Conservation (phyloP, 1,140 invertebrate genomes). For the Steinernema khuongi region DNA sequence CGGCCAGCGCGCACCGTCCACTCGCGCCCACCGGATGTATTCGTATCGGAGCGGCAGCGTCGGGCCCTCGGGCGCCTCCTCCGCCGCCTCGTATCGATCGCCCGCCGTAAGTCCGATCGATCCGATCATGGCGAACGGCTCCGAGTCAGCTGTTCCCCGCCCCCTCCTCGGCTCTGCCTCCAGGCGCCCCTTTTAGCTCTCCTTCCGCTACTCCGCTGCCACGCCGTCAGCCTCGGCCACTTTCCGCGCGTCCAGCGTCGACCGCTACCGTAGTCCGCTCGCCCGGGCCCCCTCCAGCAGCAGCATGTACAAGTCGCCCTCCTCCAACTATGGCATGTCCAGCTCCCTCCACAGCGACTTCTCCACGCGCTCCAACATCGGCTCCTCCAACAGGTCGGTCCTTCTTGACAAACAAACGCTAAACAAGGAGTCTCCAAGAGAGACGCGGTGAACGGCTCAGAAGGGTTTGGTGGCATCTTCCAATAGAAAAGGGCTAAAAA, state of each 20-base stretch:
- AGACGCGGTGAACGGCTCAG: slow-evolving; percentile 10
- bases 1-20: too few relatives aligned
- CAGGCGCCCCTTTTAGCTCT: background rate
- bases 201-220: background rate
- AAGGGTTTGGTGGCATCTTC: background rate
- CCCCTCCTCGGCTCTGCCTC: background rate
- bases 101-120: background rate
- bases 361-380: background rate
- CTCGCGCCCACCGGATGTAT: background rate
- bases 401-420: background rate
- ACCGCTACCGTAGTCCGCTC: background rate
- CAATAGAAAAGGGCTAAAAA: background rate
- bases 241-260: background rate
- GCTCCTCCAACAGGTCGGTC: slow-evolving; percentile 19
- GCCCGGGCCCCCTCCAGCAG: background rate
- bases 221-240: background rate
- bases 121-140: background rate
- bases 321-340: background rate
- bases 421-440: background rate
- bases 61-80: background rate
- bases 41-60: background rate
- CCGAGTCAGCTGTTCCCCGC: background rate
- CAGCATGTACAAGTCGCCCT: background rate
- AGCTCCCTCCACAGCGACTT: slow-evolving; percentile 17
- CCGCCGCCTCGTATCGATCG: background rate